Evolutionary conservation across 2,888 invertebrate genomes (phyloP), one percentile per base, ranked within the genome.

Genomic region (Drosophila merina): DNA sequence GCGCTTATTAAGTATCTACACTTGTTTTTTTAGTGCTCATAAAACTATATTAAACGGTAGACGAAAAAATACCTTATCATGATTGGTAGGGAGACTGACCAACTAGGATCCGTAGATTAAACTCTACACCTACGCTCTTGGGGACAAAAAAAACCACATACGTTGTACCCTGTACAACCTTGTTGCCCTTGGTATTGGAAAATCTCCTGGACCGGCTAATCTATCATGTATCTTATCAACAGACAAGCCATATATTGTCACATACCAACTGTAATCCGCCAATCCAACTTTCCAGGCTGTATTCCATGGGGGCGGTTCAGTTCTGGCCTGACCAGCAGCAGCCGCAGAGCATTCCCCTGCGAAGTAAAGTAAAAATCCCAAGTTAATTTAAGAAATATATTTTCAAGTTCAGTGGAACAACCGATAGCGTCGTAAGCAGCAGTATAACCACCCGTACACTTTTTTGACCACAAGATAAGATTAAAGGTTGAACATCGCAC

Each of bases 401-500:
- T 44, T 54, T 45, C 54, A 68, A 68, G 54, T 45, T 44, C 67
- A 60, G 56, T 56, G 5, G 48, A 57, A 48, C 57, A 62, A 40
- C 57, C 59, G 59, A 70, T 70, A 69, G 49, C 57, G 36, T 8
- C 10, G 38, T 33, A n/a, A 50, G 12, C 26, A 47, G 0, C 57
- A 44, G 7, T 52, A 68, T 25, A 67, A 55, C 50, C 38, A 31
- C 3, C 36, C 12, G 26, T 33, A 31, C 48, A 48, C n/a, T 10
- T 20, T 20, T 38, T 45, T 44, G 9, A 6, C 9, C 31, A 14
- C 8, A 14, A 9, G 51, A 68, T 68, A 59, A 68, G 69, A 69
- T 68, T 68, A 70, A 70, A 69, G 69, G 69, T 70, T 69, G 40
- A 51, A 48, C 33, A 67, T 44, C 57, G 69, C 40, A 67, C 68